phyloP scores from a whole-genome alignment of 2,888 invertebrate genomes.

The Ypsolopha sequella region DNA sequence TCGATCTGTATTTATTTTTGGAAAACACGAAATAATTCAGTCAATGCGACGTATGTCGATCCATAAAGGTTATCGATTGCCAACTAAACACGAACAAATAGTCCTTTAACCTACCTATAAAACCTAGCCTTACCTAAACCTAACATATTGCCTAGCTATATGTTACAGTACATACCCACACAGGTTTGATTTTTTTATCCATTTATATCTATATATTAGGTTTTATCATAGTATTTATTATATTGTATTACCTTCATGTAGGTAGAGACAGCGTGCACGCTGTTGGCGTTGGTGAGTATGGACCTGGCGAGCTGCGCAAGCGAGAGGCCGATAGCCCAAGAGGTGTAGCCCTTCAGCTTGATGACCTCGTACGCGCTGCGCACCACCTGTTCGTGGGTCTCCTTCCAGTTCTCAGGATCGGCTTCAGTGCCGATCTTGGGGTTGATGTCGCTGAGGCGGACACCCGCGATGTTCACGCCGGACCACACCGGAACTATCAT shows the following conservation, averaged over 20 bases:
- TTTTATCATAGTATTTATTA: too few relatives aligned
- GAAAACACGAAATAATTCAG: too few relatives aligned
- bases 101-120: too few relatives aligned
- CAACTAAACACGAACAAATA: too few relatives aligned
- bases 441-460: conserved; percentile 83
- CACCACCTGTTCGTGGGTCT: conserved; percentile 84
- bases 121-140: too few relatives aligned
- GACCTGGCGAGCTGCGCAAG: conserved; percentile 78
- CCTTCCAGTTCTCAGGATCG: conserved; percentile 84
- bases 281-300: conserved; percentile 79
- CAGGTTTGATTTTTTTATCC: too few relatives aligned
- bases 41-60: too few relatives aligned
- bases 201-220: too few relatives aligned
- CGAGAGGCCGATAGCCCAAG: conserved; percentile 91
- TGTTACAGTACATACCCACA: too few relatives aligned
- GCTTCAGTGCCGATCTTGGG: conserved; percentile 77
- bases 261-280: conserved; percentile 85
- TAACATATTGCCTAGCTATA: too few relatives aligned
- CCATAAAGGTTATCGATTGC: too few relatives aligned
- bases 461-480: conserved; percentile 92
- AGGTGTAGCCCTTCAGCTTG: conserved; percentile 89
- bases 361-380: conserved; percentile 91
- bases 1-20: too few relatives aligned
- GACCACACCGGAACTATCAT: conserved; percentile 90
- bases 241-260: conserved; percentile 79